A percentile compares a stretch with the other conserved stretches of the same genome.
phyloP scores from a whole-genome alignment of 1,140 invertebrate species.

The Sitobion miscanthi region DNA sequence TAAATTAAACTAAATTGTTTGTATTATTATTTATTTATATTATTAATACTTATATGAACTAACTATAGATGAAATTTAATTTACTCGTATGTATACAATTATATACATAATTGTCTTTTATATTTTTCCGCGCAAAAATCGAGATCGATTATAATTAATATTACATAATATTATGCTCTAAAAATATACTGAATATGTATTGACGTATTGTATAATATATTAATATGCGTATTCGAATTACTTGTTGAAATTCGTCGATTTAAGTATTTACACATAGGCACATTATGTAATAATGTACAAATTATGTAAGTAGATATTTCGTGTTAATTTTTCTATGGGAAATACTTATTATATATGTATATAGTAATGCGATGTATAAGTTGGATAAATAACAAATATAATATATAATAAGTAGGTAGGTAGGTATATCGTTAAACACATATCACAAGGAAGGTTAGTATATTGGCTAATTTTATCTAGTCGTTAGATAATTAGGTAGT shows the following conservation, averaged over 20 bases:
- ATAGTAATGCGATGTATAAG: neutral
- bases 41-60: too few species aligned
- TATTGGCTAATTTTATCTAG: neutral
- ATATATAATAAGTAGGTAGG: neutral
- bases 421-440: neutral
- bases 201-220: neutral
- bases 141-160: neutral
- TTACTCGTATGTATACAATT: neutral
- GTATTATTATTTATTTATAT: too few species aligned
- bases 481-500: neutral
- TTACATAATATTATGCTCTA: neutral
- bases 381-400: neutral
- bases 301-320: neutral
- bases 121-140: neutral
- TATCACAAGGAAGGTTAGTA: neutral
- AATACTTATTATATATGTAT: neutral
- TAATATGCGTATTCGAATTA: neutral
- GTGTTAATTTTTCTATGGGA: neutral
- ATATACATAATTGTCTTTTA: neutral
- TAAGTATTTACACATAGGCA: neutral
- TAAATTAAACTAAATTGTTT: too few species aligned
- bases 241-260: neutral
- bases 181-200: neutral
- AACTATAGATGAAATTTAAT: too few species aligned
- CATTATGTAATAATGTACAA: slow-evolving; percentile 14